Evolutionary conservation across 2,113 vertebrate genomes (phyloP).

Genomic region (Formicarius rufipectus): DNA sequence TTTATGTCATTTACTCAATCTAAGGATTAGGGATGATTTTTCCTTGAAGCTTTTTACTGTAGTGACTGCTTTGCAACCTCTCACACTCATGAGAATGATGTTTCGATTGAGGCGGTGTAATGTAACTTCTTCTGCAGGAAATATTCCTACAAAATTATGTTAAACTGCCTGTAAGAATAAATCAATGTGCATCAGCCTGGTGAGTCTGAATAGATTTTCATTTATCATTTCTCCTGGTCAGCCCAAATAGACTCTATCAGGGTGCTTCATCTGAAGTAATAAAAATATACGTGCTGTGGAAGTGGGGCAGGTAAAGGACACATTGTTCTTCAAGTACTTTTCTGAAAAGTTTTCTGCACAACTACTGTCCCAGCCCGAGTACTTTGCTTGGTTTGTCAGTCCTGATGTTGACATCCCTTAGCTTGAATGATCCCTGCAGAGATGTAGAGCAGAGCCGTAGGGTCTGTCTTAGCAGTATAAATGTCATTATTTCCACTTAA

Average conservation of each 20-base stretch:
- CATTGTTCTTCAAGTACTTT: fast-evolving
- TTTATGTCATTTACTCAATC: background rate
- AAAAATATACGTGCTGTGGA: background rate
- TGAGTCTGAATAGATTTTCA: background rate
- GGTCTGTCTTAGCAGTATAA: background rate
- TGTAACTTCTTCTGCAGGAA: background rate
- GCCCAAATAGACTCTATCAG: background rate
- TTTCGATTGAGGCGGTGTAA: background rate
- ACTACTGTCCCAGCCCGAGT: fast-evolving
- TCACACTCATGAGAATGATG: background rate
- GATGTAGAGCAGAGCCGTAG: fast-evolving
- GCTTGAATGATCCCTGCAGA: background rate
- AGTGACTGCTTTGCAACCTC: background rate
- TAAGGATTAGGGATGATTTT: background rate
- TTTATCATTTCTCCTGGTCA: background rate
- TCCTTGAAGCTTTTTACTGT: background rate
- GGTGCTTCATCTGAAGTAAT: background rate
- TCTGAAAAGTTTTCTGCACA: background rate
- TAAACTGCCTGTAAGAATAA: background rate
- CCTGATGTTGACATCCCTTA: background rate
- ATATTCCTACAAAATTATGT: background rate
- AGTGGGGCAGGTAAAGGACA: background rate
- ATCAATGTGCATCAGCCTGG: background rate
- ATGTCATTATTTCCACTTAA: background rate
- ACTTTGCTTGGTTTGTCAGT: background rate